Conservation (phyloP, 2,113 vertebrate genomes). For the Aramus guarauna region DNA sequence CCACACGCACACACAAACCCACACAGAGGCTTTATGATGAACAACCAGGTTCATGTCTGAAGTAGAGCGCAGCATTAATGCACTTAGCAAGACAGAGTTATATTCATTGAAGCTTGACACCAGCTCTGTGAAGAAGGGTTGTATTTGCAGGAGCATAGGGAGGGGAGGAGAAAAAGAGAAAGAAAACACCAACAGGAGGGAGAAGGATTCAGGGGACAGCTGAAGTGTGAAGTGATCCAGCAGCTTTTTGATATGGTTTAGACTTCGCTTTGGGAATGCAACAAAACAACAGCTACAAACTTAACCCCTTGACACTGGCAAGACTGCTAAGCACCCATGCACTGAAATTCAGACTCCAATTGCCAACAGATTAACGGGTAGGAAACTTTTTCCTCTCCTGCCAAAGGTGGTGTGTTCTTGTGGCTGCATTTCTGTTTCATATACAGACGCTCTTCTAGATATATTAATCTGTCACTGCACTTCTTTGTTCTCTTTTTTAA, state of each 20-base stretch:
- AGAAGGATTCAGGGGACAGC: slow-evolving; percentile 43
- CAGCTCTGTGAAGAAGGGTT: slow-evolving; percentile 45
- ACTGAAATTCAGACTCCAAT: slow-evolving; percentile 9
- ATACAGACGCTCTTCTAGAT: not conserved
- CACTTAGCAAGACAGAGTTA: slow-evolving; percentile 53
- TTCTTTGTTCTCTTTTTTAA: not conserved
- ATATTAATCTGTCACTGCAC: not conserved
- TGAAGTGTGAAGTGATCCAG: slow-evolving; percentile 49
- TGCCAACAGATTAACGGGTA: not conserved
- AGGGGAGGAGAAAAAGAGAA: not conserved
- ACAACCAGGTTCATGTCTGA: slow-evolving; percentile 49
- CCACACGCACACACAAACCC: not conserved
- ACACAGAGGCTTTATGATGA: slow-evolving; percentile 23
- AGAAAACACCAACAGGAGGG: not conserved
- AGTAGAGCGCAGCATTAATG: slow-evolving; percentile 50
- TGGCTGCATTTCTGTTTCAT: not conserved
- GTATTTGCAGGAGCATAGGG: not conserved
- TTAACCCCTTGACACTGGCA: slow-evolving; percentile 2
- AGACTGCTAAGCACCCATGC: not conserved
- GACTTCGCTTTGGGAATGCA: slow-evolving; percentile 29
- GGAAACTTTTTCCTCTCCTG: not conserved
- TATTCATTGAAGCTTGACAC: slow-evolving; percentile 61
- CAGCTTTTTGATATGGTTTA: slow-evolving; percentile 46
- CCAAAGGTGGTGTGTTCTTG: not conserved
- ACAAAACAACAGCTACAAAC: slow-evolving; percentile 44